A percentile compares a stretch with the other conserved stretches of the same genome.
Conservation (phyloP, 2,888 invertebrate genomes). For the Lampropteryx suffumata region DNA sequence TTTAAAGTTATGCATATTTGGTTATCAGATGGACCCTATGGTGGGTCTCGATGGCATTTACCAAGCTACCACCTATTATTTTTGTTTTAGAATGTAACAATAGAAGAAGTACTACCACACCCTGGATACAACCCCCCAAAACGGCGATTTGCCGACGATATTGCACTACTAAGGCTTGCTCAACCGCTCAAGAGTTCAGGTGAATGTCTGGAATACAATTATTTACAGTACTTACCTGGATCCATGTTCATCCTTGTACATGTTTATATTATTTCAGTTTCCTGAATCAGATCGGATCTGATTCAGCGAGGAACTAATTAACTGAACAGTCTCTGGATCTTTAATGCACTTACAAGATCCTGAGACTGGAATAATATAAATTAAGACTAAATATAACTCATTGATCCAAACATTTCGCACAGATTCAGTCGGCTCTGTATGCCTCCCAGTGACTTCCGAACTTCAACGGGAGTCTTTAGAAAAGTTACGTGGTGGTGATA, state of each 20-base stretch:
- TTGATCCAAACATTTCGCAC: background rate
- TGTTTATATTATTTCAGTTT: too few relatives aligned
- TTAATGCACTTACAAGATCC: too few relatives aligned
- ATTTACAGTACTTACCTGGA: too few relatives aligned
- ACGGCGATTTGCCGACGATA: slow-evolving; percentile 72
- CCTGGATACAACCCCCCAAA: slow-evolving; percentile 64
- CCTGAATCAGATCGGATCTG: too few relatives aligned
- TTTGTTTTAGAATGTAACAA: slow-evolving; percentile 60
- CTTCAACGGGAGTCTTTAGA: background rate
- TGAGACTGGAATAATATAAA: too few relatives aligned
- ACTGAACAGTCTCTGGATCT: too few relatives aligned
- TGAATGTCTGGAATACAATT: background rate
- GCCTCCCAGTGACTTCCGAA: background rate
- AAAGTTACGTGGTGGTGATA: background rate
- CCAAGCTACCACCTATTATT: background rate
- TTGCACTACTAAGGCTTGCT: slow-evolving; percentile 81
- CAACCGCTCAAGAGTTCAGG: slow-evolving; percentile 36
- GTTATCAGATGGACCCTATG: too few relatives aligned
- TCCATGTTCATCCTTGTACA: too few relatives aligned
- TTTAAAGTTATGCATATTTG: too few relatives aligned
- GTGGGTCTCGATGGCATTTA: too few relatives aligned
- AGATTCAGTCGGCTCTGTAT: background rate
- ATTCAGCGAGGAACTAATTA: too few relatives aligned
- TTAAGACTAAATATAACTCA: too few relatives aligned
- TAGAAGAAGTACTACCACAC: slow-evolving; percentile 74